Evolutionary conservation across 2,888 invertebrate genomes (phyloP).

Genomic region (Gymnosoma rotundatum): DNA sequence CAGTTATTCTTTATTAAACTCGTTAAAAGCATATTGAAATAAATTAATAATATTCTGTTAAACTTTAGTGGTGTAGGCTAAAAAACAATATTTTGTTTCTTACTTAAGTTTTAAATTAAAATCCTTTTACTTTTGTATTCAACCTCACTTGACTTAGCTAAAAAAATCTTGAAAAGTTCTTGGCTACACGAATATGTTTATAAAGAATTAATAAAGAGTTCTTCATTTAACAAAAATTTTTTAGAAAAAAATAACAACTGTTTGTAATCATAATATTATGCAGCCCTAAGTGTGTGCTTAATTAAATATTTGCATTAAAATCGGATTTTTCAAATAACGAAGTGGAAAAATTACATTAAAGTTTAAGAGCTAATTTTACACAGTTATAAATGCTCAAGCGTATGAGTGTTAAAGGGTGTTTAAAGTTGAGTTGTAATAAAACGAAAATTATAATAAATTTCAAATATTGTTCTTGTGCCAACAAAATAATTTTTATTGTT

Average conservation of each 20-base stretch:
- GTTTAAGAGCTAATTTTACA: slow-evolving; percentile 64
- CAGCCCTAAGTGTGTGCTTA: slow-evolving; percentile 73
- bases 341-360: slow-evolving; percentile 42
- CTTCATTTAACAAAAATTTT: not conserved
- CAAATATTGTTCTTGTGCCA: not conserved
- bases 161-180: not conserved
- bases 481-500: no score
- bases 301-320: slow-evolving; percentile 78
- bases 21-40: no score
- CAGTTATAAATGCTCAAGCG: slow-evolving; percentile 57
- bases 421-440: not conserved
- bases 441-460: not conserved
- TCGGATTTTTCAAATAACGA: slow-evolving; percentile 69
- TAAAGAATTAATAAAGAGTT: not conserved
- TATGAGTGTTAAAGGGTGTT: not conserved
- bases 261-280: slow-evolving; percentile 19
- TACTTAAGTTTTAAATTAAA: no score
- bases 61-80: no score
- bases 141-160: not conserved
- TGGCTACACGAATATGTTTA: not conserved
- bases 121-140: no score
- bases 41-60: no score
- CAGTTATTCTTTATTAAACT: no score
- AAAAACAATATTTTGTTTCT: no score
- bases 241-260: not conserved